Percentiles rank a stretch among this genome's conserved stretches.
Conservation (phyloP, 2,888 invertebrate genomes). For the Silvanus unidentatus region DNA sequence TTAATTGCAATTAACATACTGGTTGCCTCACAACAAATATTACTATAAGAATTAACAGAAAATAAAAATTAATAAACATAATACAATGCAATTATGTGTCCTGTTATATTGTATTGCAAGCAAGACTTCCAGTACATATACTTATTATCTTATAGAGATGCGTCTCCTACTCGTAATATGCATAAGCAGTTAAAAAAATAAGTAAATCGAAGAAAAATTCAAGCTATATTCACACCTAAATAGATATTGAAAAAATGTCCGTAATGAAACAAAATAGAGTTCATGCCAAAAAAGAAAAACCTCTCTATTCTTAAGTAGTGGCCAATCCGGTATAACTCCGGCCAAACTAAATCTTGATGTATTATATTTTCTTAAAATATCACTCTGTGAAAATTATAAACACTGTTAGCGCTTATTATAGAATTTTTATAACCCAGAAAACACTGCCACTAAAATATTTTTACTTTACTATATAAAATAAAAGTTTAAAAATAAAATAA, state of each 20-base stretch:
- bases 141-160: slow-evolving; percentile 34
- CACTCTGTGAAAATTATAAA: slow-evolving; percentile 23
- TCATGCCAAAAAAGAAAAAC: slow-evolving; percentile 29
- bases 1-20: no score
- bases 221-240: slow-evolving; percentile 18
- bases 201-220: not conserved
- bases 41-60: slow-evolving; percentile 8
- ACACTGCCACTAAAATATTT: slow-evolving; percentile 12
- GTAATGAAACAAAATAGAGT: slow-evolving; percentile 11
- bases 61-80: slow-evolving; percentile 10
- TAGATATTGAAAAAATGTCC: slow-evolving; percentile 6
- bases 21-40: no score
- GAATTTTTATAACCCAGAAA: slow-evolving; percentile 7
- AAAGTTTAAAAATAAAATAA: slow-evolving; percentile 1
- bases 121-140: slow-evolving; percentile 3
- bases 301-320: slow-evolving; percentile 38
- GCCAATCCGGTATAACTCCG: slow-evolving; percentile 36
- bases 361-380: slow-evolving; percentile 18
- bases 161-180: slow-evolving; percentile 37
- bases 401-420: slow-evolving; percentile 15
- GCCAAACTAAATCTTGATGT: slow-evolving; percentile 24
- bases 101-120: no score
- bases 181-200: slow-evolving; percentile 16
- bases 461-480: slow-evolving; percentile 6
- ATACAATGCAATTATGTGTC: no score